These are phyloP conservation scores for Falco peregrinus DNA, from an alignment of 2,797 vertebrate species.

Conservation along the genomic window DNA sequence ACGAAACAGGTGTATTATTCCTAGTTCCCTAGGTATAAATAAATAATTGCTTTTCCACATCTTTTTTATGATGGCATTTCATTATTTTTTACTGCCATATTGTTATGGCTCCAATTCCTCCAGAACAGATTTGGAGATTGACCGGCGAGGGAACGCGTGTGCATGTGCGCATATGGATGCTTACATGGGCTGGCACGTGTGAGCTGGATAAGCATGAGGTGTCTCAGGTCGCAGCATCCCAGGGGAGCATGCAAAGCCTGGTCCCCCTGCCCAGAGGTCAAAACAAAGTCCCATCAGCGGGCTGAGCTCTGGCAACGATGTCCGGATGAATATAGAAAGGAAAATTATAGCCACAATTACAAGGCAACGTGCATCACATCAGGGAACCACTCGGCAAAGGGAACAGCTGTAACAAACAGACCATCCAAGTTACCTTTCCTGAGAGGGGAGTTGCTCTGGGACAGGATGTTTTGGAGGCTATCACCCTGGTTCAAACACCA, in stretches of 20 bases:
- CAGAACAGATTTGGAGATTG: neutral
- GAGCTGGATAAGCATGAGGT: neutral
- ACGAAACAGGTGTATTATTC: slow-evolving; percentile 78
- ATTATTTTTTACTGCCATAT: slow-evolving; percentile 76
- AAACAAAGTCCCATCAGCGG: neutral
- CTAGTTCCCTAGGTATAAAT: slow-evolving; percentile 74
- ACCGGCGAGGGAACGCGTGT: neutral
- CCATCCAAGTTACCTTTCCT: neutral
- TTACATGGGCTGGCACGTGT: neutral
- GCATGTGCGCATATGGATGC: neutral
- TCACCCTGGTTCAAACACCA: neutral
- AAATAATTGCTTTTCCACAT: slow-evolving; percentile 74
- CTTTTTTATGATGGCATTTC: slow-evolving; percentile 70
- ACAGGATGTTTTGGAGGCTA: rapidly evolving
- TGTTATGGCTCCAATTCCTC: slow-evolving; percentile 55
- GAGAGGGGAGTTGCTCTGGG: too few species aligned
- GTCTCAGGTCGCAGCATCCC: neutral
- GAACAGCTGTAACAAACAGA: neutral
- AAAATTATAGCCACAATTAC: neutral
- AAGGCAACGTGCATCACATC: rapidly evolving
- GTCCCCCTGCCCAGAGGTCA: neutral
- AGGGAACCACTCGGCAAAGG: neutral
- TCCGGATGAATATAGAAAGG: neutral
- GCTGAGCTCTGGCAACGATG: rapidly evolving
- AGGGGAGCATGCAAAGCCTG: rapidly evolving